phyloP scores from a whole-genome alignment of 2,888 invertebrate genomes.

The Cancer borealis region DNA sequence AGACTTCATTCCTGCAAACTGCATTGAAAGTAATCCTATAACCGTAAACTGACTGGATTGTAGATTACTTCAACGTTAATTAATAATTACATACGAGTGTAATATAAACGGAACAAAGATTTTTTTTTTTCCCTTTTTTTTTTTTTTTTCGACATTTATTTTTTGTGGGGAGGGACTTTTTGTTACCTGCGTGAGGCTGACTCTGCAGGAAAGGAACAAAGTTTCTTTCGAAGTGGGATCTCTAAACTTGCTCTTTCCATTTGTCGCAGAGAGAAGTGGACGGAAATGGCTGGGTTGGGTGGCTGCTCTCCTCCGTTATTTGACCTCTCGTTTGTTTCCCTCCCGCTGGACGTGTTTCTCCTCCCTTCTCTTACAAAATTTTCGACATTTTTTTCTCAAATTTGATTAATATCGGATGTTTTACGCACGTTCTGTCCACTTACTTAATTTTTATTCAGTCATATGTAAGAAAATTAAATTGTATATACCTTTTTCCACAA shows the following conservation, averaged over 20 bases:
- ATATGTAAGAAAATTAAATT: neutral
- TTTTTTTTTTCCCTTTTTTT: neutral
- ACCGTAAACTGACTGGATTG: neutral
- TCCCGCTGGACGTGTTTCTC: slow-evolving; percentile 37
- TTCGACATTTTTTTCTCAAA: neutral
- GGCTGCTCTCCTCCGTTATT: slow-evolving; percentile 43
- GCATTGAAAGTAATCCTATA: neutral
- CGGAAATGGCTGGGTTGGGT: slow-evolving; percentile 43
- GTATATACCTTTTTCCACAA: neutral
- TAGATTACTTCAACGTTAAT: neutral
- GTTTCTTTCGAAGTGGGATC: slow-evolving; percentile 30
- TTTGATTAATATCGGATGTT: neutral
- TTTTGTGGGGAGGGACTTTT: neutral
- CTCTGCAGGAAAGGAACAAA: slow-evolving; percentile 1
- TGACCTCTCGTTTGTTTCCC: slow-evolving; percentile 41
- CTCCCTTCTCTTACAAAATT: slow-evolving; percentile 13
- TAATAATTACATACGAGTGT: neutral
- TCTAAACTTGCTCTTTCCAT: slow-evolving; percentile 42
- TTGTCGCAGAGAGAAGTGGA: slow-evolving; percentile 38
- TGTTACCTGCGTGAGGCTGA: slow-evolving; percentile 25
- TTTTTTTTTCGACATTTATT: neutral
- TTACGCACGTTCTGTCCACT: slow-evolving; percentile 2
- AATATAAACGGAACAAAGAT: neutral
- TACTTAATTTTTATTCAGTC: neutral
- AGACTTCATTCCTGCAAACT: neutral